These are phyloP conservation scores for Drosophila oshimai DNA, from an alignment of 1,140 invertebrate species.

Conservation along the genomic window DNA sequence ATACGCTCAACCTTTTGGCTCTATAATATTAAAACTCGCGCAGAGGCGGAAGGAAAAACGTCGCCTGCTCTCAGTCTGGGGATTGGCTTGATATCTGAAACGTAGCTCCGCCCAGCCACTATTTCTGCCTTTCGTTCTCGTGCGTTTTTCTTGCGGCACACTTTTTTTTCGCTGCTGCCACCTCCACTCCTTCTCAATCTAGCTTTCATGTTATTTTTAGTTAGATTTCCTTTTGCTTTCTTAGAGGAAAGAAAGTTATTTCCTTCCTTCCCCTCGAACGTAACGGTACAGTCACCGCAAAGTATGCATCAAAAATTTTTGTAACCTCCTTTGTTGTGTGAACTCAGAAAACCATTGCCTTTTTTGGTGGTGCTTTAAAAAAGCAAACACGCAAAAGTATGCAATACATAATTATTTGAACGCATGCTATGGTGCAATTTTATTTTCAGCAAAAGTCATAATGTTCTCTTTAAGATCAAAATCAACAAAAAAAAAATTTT, in stretches of 20 bases:
- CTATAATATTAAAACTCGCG: constrained; percentile 29
- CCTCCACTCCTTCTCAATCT: constrained; percentile 9
- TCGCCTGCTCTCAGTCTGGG: constrained; percentile 28
- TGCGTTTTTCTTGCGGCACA: constrained; percentile 56
- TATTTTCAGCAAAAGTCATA: too few species aligned
- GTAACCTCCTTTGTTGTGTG: too few species aligned
- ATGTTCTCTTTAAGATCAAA: too few species aligned
- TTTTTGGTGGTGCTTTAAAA: too few species aligned
- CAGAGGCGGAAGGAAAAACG: constrained; percentile 23
- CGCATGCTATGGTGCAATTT: too few species aligned
- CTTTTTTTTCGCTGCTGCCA: constrained; percentile 48
- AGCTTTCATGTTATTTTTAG: constrained; percentile 17
- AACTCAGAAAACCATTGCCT: too few species aligned
- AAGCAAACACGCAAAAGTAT: too few species aligned
- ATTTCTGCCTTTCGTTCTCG: constrained; percentile 40
- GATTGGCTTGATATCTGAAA: constrained; percentile 56
- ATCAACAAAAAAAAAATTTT: too few species aligned
- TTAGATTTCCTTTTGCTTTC: constrained; percentile 6
- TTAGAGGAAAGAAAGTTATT: background rate
- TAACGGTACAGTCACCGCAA: constrained; percentile 13
- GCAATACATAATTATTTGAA: too few species aligned
- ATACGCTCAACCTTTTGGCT: constrained; percentile 38
- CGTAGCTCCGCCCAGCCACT: constrained; percentile 63
- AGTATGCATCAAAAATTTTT: background rate
- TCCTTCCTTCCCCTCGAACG: constrained; percentile 27